phyloP scores from a whole-genome alignment of 2,113 vertebrate genomes.

The Tupaia tana region DNA sequence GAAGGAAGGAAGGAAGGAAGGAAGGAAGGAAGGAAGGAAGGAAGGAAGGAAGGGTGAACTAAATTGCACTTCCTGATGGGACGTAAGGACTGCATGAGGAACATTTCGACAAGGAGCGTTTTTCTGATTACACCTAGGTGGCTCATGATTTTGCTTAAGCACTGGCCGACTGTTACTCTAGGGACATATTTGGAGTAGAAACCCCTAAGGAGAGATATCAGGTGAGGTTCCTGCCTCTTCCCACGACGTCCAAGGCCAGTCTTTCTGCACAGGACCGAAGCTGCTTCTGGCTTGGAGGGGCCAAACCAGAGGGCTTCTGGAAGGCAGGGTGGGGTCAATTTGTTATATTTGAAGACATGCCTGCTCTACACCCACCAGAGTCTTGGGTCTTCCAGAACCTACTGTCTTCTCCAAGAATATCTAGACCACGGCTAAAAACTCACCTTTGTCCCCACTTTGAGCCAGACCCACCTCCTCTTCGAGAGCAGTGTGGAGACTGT shows the following conservation, averaged over 20 bases:
- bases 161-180: background rate
- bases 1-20: too few relatives aligned
- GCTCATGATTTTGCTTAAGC: background rate
- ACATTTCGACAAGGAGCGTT: background rate
- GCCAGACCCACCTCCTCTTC: background rate
- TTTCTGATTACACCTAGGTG: background rate
- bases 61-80: background rate
- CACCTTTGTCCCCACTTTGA: background rate
- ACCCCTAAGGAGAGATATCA: background rate
- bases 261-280: background rate
- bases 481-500: background rate
- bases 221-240: background rate
- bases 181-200: background rate
- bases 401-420: background rate
- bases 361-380: background rate
- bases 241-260: too few relatives aligned
- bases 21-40: too few relatives aligned
- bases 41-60: background rate
- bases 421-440: background rate
- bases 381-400: background rate
- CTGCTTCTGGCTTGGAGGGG: background rate
- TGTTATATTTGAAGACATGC: background rate
- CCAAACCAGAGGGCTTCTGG: background rate
- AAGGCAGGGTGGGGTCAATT: background rate
- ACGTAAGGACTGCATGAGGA: too few relatives aligned